Conservation (phyloP, 2,113 vertebrate species). For the Tylochromis polylepis region DNA sequence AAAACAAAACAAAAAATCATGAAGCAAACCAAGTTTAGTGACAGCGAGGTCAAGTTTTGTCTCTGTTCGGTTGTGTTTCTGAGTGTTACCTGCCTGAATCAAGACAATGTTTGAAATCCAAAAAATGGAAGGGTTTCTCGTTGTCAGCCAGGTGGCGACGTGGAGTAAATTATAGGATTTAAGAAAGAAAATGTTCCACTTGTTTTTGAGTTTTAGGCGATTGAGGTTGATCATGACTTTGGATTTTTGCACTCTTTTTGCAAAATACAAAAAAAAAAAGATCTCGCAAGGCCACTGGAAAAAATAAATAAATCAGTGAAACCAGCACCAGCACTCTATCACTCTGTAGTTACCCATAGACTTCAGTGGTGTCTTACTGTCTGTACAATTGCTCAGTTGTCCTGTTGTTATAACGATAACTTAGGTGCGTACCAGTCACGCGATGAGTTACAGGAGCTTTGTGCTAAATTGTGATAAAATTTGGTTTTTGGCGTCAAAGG, state of each 20-base stretch:
- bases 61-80: background rate
- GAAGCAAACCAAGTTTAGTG: slow-evolving; percentile 5
- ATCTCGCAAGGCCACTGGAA: background rate
- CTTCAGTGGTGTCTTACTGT: background rate
- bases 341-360: background rate
- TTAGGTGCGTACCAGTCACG: background rate
- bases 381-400: background rate
- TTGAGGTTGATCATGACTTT: accelerated
- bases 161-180: background rate
- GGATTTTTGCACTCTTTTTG: background rate
- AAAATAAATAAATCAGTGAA: background rate
- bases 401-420: background rate
- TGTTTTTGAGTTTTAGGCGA: background rate
- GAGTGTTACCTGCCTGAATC: slow-evolving; percentile 32
- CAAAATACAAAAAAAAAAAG: background rate
- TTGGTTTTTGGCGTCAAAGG: background rate
- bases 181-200: background rate
- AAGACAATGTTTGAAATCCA: slow-evolving; percentile 31
- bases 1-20: slow-evolving; percentile 12
- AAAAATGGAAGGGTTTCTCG: background rate
- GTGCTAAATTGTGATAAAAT: background rate
- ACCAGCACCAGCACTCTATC: no score
- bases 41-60: slow-evolving; percentile 6
- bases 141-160: background rate
- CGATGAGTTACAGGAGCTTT: background rate